A percentile compares a stretch with the other conserved stretches of the same genome.
Evolutionary conservation across 1,140 invertebrate genomes (phyloP).

Genomic region (Drosophila sturtevanti): DNA sequence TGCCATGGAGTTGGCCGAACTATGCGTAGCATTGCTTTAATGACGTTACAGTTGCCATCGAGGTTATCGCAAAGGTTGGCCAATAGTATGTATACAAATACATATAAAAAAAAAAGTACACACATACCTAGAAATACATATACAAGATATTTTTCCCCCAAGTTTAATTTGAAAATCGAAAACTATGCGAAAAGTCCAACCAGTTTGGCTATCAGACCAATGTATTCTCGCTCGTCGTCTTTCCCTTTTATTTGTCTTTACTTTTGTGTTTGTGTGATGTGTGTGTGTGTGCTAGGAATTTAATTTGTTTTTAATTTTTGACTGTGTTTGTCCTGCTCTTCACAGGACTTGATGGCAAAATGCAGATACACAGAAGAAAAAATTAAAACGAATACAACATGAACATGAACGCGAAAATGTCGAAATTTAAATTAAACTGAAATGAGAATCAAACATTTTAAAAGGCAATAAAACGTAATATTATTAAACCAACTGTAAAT

Average conservation of each 20-base stretch:
- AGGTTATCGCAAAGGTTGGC: constrained; percentile 28
- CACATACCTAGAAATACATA: constrained; percentile 20
- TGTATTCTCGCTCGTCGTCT: constrained; percentile 13
- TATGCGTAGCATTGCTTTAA: constrained; percentile 74
- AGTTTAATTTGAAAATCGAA: constrained; percentile 58
- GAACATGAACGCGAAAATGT: background rate
- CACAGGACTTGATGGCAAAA: constrained; percentile 3
- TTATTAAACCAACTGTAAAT: constrained; percentile 19
- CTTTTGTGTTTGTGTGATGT: constrained; percentile 37
- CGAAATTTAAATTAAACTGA: constrained; percentile 52
- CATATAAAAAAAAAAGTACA: background rate
- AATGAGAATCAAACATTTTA: constrained; percentile 54
- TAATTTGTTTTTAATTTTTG: constrained; percentile 76
- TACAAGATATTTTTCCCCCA: constrained; percentile 27
- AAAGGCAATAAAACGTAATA: constrained; percentile 20
- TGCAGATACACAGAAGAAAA: background rate
- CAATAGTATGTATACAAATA: background rate
- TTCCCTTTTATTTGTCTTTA: constrained; percentile 37
- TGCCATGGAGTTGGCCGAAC: constrained; percentile 39
- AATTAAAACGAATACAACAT: background rate
- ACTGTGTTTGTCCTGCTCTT: constrained; percentile 52
- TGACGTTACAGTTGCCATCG: constrained; percentile 42
- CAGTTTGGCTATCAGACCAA: constrained; percentile 5
- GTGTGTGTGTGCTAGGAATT: constrained; percentile 59
- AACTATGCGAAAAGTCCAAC: constrained; percentile 56